Evolutionary conservation across 2,797 vertebrate genomes (phyloP), one percentile per base, ranked within the genome.

Genomic region (Pseudocheirus occidentalis): DNA sequence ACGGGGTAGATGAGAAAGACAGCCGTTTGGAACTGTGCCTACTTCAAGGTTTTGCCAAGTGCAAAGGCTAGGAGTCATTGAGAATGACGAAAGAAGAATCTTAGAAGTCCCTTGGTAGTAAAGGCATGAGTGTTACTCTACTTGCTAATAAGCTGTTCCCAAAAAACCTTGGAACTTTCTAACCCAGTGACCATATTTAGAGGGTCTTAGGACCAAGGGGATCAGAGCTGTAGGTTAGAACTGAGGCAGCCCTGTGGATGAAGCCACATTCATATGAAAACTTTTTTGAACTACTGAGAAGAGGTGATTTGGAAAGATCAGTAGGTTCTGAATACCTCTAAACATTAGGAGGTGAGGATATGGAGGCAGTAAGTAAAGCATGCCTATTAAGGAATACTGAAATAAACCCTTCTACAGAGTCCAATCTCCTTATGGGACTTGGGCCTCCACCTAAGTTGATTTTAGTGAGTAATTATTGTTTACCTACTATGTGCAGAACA

Each of bases 101-200:
- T 0, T 9, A 16, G 21, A 81, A 58, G 5, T 40, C 24, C 52
- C 52, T 56, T 90, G 52, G 58, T 53, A 62, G 31, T 55, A 40
- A 54, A 52, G 56, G 6, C 40, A 46, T 21, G 50, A 91, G 24
- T 16, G 7, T 92, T 55, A 89, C 18, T 24, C 11, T 46, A 73
- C 6, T 57, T 58, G 28, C 7, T 18, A 92, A 34, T 90, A 53
- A 90, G 46, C 62, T 56, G 28, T 12, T 73, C 50, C 90, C 31
- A 10, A 54, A n/a, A 90, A 18, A 91, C 46, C 81, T 94, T 95
- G 96, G 91, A 95, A 96, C 81, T 87, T 93, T 62, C 92, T 95
- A 92, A 94, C n/a, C 62, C 90, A 93, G 81, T 29, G 93, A 52
- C 87, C 54, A 93, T 90, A 81, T 90, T 94, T 96, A 93, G 95